phyloP scores from a whole-genome alignment of 2,888 invertebrate species.

The Lacanobia wlatinum region DNA sequence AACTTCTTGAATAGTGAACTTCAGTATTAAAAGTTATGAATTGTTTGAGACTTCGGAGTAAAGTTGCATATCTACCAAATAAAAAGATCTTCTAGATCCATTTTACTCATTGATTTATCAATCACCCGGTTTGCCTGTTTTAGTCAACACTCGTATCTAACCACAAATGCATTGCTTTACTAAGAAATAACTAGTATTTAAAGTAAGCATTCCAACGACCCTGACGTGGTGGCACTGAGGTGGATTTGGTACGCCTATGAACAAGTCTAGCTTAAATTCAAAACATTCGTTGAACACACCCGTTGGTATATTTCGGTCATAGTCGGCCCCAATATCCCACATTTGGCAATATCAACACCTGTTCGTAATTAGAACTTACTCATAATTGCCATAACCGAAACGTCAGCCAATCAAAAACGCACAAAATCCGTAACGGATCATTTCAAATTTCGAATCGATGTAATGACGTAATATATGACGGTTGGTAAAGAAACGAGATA shows the following conservation, averaged over 20 bases:
- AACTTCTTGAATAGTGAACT: not conserved
- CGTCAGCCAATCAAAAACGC: constrained; percentile 59
- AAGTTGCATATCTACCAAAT: not conserved
- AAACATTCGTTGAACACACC: constrained; percentile 21
- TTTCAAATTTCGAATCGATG: constrained; percentile 59
- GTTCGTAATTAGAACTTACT: constrained; percentile 65
- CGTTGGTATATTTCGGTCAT: constrained; percentile 42
- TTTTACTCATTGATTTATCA: not conserved
- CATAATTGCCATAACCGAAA: constrained; percentile 52
- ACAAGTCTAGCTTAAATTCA: constrained; percentile 3
- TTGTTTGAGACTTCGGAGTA: not conserved
- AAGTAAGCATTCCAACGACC: not conserved
- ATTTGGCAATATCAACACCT: constrained; percentile 59
- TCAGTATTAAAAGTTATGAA: not conserved
- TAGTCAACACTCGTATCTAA: not conserved
- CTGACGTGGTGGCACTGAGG: not conserved
- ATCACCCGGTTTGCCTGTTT: not conserved
- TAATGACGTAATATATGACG: constrained; percentile 79
- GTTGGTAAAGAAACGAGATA: constrained; percentile 79
- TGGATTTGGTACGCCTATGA: constrained; percentile 30
- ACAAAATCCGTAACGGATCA: constrained; percentile 58
- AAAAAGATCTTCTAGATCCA: not conserved
- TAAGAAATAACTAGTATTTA: not conserved
- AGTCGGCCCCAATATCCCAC: constrained; percentile 41
- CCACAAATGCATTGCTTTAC: not conserved